Evolutionary conservation across 1,140 invertebrate species (phyloP), one percentile per base, ranked within the genome.

Genomic region (Solenopsis invicta): DNA sequence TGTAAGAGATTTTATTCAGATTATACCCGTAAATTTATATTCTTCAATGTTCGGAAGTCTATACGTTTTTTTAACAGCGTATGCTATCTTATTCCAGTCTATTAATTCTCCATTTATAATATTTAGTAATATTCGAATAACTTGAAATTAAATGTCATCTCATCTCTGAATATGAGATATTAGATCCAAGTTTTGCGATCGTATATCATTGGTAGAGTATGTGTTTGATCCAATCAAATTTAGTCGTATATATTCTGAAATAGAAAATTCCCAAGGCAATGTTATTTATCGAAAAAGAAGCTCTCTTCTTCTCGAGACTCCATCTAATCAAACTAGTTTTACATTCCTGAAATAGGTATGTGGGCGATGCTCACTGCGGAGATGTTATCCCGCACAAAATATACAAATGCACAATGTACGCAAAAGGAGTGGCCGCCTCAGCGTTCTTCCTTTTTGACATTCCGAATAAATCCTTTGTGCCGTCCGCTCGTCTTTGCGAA

Each of bases 401-500:
- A 50, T 59, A 81, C 66, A 81, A 81, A 29, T 71, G 50, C 37
- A 37, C 66, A 56, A 81, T 10, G 78, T 56, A 41, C 4, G 62
- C 29, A 21, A n/a, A 37, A 18, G 48, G n/a, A 71, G 34, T 71
- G 4, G 13, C 29, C 50, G 48, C 13, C 12, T 34, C 37, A 6
- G 6, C 21, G 4, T 12, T 74, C 54, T 48, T 62, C n/a, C 45
- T 61, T 74, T 61, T 54, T 84, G 80, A 84, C 69, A 84, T 84
- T 50, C 54, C 80, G 69, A 84, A 74, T 82, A 72, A 82, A 75
- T 84, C 69, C 80, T 74, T 84, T 75, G 80, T 84, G 54, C 69
- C 34, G 66, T 56, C 37, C 18, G 48, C 18, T 54, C 48, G 48
- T n/a, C 24, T 80, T 67, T 29, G 13, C 37, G 34, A 50, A 72